Evolutionary conservation across 2,113 vertebrate genomes (phyloP), one percentile per base, ranked within the genome.

Genomic region (Tyrannus savana): DNA sequence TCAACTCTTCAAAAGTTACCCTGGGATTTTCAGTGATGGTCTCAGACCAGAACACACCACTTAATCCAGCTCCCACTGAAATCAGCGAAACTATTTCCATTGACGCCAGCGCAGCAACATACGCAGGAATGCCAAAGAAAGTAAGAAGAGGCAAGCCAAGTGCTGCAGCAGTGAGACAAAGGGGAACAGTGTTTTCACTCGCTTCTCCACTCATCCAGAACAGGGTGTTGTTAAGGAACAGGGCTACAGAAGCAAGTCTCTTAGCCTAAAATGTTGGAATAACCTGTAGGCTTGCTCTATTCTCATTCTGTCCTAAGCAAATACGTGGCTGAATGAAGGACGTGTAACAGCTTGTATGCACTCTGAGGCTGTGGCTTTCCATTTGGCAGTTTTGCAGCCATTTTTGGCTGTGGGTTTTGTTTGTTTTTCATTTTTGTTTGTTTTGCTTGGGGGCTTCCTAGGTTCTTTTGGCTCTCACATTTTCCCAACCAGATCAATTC

Each of bases 361-460:
- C 55, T 90, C 59, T 37, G 73, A 93, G 46, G 23, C 64, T 78
- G 60, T 87, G 76, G 56, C 60, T 95, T 95, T 66, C 90, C 63
- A 63, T 90, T 92, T 97, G 93, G 93, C 93, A 87, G 52, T 23
- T 89, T 81, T 84, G 83, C 73, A 95, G 79, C 46, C 67, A 8
- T 53, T 95, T 92, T 89, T 95, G 95, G 89, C 94, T 44, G 19
- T 71, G 64, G 6, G 3, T 67, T 95, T 89, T 89, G 80, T 84
- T 95, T 96, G 73, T 53, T 94, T 94, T 96, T 81, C 5, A 33
- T 73, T 89, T 94, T 77, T 84, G 25, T 83, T 90, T 86, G 50
- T 95, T 90, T 95, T 95, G 68, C 83, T 84, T 92, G 86, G 37
- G 81, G 47, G 56, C 80, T 95, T 93, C 94, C 47, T 84, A 68